phyloP scores from a whole-genome alignment of 2,113 vertebrate species.

The Mormyrus lacerda region DNA sequence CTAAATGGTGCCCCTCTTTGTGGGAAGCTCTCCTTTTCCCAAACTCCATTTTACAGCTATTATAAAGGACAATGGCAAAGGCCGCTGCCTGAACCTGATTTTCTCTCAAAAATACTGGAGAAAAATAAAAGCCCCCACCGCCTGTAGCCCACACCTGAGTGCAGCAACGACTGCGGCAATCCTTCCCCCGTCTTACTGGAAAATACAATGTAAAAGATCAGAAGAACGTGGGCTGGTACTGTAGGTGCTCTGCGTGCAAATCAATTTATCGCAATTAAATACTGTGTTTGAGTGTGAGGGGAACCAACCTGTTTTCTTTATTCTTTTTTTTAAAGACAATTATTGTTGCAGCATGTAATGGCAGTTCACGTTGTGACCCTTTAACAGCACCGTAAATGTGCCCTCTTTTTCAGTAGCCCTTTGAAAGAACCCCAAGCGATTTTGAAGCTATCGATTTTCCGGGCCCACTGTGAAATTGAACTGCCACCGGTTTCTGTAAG shows the following conservation, averaged over 20 bases:
- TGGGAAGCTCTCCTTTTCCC: background rate
- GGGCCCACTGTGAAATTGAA: slow-evolving; percentile 70
- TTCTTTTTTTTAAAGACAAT: slow-evolving; percentile 43
- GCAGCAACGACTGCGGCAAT: background rate
- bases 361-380: slow-evolving; percentile 40
- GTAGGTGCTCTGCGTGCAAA: slow-evolving; percentile 18
- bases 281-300: slow-evolving; percentile 33
- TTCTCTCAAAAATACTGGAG: background rate
- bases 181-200: background rate
- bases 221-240: background rate
- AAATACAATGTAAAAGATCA: background rate
- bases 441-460: slow-evolving; percentile 57
- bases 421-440: slow-evolving; percentile 56
- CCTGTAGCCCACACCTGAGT: background rate
- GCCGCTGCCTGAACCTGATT: background rate
- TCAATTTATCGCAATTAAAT: slow-evolving; percentile 51
- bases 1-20: background rate
- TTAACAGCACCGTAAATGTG: slow-evolving; percentile 55
- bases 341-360: slow-evolving; percentile 52
- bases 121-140: background rate
- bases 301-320: slow-evolving; percentile 35
- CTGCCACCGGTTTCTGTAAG: slow-evolving; percentile 63
- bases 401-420: slow-evolving; percentile 35
- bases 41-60: background rate
- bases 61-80: background rate